Evolutionary conservation across 2,888 invertebrate species (phyloP).

Genomic region (Exocentrus adspersus): DNA sequence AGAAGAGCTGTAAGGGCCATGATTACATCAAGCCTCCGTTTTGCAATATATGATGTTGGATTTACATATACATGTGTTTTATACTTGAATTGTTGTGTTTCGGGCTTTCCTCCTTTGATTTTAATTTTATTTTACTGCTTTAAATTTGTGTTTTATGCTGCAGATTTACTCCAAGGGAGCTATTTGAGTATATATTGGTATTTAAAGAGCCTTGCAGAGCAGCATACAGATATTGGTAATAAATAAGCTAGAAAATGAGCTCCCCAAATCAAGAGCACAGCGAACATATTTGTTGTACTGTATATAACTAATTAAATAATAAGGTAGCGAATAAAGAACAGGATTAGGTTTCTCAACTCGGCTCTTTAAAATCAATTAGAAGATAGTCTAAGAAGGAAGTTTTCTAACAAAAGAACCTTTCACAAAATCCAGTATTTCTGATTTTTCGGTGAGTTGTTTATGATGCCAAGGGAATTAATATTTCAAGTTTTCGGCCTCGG

Average conservation of each 20-base stretch:
- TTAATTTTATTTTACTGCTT: slow-evolving; percentile 57
- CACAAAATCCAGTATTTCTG: no score
- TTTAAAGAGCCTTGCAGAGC: not conserved
- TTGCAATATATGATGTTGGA: slow-evolving; percentile 61
- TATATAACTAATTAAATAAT: no score
- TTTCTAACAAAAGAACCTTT: no score
- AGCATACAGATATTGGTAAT: slow-evolving; percentile 2
- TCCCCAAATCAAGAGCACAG: no score
- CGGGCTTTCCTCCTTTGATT: slow-evolving; percentile 56
- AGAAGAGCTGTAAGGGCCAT: slow-evolving; percentile 37
- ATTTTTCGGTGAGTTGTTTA: no score
- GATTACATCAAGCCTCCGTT: slow-evolving; percentile 52
- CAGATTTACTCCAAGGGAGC: slow-evolving; percentile 38
- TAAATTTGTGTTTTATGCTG: slow-evolving; percentile 41
- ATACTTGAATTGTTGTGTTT: slow-evolving; percentile 59
- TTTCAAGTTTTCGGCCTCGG: no score
- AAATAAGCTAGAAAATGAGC: not conserved
- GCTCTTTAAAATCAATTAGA: no score
- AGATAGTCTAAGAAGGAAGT: no score
- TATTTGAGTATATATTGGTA: slow-evolving; percentile 38
- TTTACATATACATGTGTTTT: slow-evolving; percentile 64
- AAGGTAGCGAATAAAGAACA: no score
- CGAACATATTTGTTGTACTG: no score
- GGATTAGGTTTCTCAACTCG: no score
- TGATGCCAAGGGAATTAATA: no score